phyloP scores from a whole-genome alignment of 2,797 vertebrate genomes.

The Lithobates sylvaticus region DNA sequence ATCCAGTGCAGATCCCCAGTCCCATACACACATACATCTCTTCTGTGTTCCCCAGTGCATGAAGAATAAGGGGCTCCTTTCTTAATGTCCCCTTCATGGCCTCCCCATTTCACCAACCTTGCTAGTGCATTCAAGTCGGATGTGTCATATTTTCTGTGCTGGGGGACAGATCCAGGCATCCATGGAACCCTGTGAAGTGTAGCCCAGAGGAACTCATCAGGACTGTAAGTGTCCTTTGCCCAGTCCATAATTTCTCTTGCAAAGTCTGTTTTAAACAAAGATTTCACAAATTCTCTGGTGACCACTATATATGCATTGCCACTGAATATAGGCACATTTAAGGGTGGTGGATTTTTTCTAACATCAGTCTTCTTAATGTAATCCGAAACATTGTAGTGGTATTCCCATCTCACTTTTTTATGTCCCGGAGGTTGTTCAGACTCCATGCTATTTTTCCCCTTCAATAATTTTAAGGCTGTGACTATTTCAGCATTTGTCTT shows the following conservation, averaged over 20 bases:
- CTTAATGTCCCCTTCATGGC: constrained; percentile 76
- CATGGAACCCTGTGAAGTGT: constrained; percentile 84
- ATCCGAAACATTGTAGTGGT: constrained; percentile 27
- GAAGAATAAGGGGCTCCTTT: constrained; percentile 82
- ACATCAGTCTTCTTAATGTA: constrained; percentile 63
- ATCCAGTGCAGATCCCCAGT: constrained; percentile 88
- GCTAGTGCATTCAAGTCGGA: constrained; percentile 86
- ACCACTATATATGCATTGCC: constrained; percentile 88
- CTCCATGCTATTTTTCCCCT: constrained; percentile 85
- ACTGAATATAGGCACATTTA: constrained; percentile 80
- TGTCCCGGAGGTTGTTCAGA: constrained; percentile 69
- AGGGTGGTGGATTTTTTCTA: constrained; percentile 77
- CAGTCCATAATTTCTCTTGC: constrained; percentile 80
- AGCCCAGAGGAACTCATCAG: constrained; percentile 91
- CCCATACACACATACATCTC: constrained; percentile 85
- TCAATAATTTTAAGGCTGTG: constrained; percentile 74
- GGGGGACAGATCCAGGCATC: constrained; percentile 81
- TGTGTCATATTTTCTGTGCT: constrained; percentile 77
- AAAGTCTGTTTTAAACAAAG: constrained; percentile 74
- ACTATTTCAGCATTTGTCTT: constrained; percentile 88
- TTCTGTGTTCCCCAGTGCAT: constrained; percentile 80
- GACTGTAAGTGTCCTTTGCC: constrained; percentile 91
- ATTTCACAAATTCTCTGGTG: constrained; percentile 81
- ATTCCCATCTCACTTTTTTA: constrained; percentile 80
- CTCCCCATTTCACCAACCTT: constrained; percentile 86